Evolutionary conservation across 2,888 invertebrate genomes (phyloP), one percentile per base, ranked within the genome.

Genomic region (Cephus sareptanus): DNA sequence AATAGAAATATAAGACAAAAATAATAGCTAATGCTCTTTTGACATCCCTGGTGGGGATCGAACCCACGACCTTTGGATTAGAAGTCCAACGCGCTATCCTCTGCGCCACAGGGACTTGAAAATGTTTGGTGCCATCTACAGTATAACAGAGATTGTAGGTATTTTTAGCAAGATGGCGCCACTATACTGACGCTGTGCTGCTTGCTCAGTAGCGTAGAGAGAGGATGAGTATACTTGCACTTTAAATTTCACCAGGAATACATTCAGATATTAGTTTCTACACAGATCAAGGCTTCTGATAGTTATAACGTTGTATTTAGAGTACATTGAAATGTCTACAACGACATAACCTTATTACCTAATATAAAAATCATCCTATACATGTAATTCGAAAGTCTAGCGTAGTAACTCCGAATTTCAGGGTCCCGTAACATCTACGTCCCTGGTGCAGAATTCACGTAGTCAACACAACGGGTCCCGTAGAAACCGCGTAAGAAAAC

Each of bases 21-120:
- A 31, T 74, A 68, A 33, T 31, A 75, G 75, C 56, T 75, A 1
- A 35, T 15, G 74, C 74, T 37, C 11, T 74, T 34, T 33, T 74
- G 74, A n/a, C 90, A 90, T 90, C 90, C 90, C 90, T 90, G 89
- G 90, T 90, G 90, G 90, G 90, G 90, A 90, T 90, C 90, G 90
- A 90, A 90, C 90, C 90, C 90, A 90, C 90, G 90, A 90, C 90
- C 90, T 90, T 90, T 90, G 90, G 90, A 90, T 90, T 90, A 90
- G 90, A 90, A 90, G 90, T 90, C 90, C 90, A 90, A 90, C 90
- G 90, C 90, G 90, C 90, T 90, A 90, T 90, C 90, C 90, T 90
- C 90, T 90, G 90, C 90, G 90, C 90, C 90, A 90, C 89, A 90
- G 90, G 90, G 90, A 90, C 90, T 86, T 77, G 83, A 75, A 85